A percentile compares a stretch with the other conserved stretches of the same genome.
Evolutionary conservation across 2,888 invertebrate species (phyloP).

Genomic region (Pristionchus mayeri): DNA sequence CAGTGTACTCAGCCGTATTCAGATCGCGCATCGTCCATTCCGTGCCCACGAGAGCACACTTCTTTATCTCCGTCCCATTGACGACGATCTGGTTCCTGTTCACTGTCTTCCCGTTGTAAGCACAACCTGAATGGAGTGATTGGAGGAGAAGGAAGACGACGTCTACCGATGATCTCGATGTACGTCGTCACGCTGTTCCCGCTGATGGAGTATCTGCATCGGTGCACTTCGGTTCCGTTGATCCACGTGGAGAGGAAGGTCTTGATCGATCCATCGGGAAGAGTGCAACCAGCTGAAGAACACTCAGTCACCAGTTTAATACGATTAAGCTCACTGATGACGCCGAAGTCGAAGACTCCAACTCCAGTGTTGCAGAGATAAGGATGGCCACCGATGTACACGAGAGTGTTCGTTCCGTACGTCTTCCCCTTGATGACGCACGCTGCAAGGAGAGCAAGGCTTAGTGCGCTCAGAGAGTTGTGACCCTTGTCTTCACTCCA

Average conservation of each 20-base stretch:
- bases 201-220: conserved; percentile 38
- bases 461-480: too few species aligned
- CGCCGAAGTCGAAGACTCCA: conserved; percentile 18
- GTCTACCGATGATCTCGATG: conserved; percentile 31
- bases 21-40: conserved; percentile 39
- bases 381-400: conserved; percentile 28
- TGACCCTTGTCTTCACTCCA: background rate
- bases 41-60: background rate
- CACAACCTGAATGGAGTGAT: conserved; percentile 16
- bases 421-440: conserved; percentile 40
- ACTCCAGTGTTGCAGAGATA: conserved; percentile 34
- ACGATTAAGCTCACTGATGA: conserved; percentile 23
- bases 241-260: conserved; percentile 18
- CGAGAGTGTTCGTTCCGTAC: conserved; percentile 5
- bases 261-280: conserved; percentile 32
- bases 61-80: conserved; percentile 1
- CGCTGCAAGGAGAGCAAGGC: background rate
- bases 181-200: conserved; percentile 29
- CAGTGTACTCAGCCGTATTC: conserved; percentile 31
- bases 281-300: conserved; percentile 38
- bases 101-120: conserved; percentile 18
- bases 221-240: background rate
- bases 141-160: background rate
- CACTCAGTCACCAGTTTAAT: background rate
- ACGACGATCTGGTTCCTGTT: conserved; percentile 12